Evolutionary conservation across 2,113 vertebrate genomes (phyloP).

Genomic region (Microtus montanus): DNA sequence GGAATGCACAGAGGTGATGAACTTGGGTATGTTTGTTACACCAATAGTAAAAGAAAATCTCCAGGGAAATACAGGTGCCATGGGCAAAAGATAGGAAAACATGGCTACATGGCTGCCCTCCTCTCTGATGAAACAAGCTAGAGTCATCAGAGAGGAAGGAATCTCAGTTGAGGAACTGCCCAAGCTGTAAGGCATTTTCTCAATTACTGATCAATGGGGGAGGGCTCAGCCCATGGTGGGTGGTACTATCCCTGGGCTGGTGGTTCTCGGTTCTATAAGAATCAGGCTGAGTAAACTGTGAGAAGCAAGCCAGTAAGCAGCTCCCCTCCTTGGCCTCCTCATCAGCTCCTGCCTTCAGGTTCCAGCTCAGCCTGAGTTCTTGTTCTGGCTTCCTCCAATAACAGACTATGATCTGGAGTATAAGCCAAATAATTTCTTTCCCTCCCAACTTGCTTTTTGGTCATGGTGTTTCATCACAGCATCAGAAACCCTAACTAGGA

Average conservation of each 20-base stretch:
- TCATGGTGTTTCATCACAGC: background rate
- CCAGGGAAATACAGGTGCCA: background rate
- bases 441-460: background rate
- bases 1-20: rapidly evolving
- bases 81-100: background rate
- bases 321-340: background rate
- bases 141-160: no score
- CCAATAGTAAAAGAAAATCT: background rate
- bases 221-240: background rate
- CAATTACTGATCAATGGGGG: background rate
- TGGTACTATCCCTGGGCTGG: background rate
- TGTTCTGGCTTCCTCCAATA: background rate
- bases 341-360: background rate
- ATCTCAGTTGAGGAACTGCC: no score
- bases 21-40: background rate
- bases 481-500: background rate
- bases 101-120: background rate
- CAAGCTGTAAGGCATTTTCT: no score
- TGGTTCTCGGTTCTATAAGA: background rate
- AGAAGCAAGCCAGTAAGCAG: background rate
- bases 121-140: background rate
- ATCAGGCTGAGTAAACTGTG: background rate
- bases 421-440: background rate
- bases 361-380: background rate
- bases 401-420: background rate